Conservation (phyloP, 2,113 vertebrate species). For the Arenaria interpres region DNA sequence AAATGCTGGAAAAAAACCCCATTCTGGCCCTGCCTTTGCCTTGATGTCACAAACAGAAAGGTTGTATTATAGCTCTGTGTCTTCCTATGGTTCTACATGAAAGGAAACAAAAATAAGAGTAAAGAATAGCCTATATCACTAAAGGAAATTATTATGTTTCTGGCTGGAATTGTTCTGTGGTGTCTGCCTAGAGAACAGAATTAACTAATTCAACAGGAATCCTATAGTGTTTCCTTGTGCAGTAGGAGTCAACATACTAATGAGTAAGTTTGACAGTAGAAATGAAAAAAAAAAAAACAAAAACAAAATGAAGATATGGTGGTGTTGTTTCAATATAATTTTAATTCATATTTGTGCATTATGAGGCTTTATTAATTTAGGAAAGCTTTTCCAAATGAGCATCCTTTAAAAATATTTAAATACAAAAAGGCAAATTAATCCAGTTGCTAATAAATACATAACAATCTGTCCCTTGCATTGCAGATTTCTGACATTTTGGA, state of each 20-base stretch:
- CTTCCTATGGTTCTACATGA: not conserved
- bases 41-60: not conserved
- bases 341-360: not conserved
- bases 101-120: not conserved
- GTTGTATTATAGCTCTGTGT: not conserved
- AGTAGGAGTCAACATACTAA: not conserved
- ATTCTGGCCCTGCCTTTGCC: not conserved
- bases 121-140: not conserved
- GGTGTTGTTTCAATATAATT: not conserved
- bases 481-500: slow-evolving; percentile 25
- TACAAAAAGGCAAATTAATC: not conserved
- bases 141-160: not conserved
- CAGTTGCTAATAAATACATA: not conserved
- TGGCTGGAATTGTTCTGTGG: not conserved
- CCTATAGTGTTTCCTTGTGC: not conserved
- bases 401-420: not conserved
- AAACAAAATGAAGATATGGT: not conserved
- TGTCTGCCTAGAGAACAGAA: not conserved
- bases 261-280: not conserved
- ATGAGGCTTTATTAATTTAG: not conserved
- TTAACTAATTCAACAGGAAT: not conserved
- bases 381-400: not conserved
- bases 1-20: not conserved
- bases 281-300: not conserved
- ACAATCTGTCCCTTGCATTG: not conserved